Percentiles rank a stretch among this genome's conserved stretches.
Evolutionary conservation across 2,888 invertebrate genomes (phyloP).

Genomic region (Monochamus alternatus): DNA sequence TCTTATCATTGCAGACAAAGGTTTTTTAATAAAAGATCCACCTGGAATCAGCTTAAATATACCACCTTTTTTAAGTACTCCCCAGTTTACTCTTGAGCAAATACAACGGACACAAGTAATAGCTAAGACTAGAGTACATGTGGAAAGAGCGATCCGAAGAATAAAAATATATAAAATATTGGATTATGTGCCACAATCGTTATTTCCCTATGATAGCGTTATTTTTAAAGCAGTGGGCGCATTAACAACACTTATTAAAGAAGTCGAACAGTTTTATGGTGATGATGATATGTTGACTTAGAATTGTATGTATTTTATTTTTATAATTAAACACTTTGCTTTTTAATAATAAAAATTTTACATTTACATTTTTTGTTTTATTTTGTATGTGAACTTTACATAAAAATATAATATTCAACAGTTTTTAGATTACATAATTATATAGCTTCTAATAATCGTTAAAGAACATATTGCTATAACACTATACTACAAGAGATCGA

Average conservation of each 20-base stretch:
- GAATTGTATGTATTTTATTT: neutral
- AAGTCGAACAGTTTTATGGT: neutral
- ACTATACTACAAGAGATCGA: too few relatives aligned
- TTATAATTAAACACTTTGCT: neutral
- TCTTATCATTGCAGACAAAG: constrained; percentile 51
- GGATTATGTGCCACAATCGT: constrained; percentile 14
- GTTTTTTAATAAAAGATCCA: constrained; percentile 54
- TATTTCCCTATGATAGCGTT: constrained; percentile 6
- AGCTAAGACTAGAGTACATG: constrained; percentile 52
- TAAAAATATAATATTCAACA: too few relatives aligned
- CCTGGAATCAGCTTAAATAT: constrained; percentile 56
- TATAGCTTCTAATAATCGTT: too few relatives aligned
- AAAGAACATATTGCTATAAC: too few relatives aligned
- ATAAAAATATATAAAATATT: constrained; percentile 48
- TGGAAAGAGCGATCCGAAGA: constrained; percentile 55
- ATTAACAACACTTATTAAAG: neutral
- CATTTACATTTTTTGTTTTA: neutral
- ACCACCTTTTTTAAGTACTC: constrained; percentile 50
- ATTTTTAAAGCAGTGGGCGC: neutral
- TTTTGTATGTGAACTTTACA: too few relatives aligned
- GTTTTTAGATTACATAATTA: too few relatives aligned
- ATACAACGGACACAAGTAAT: neutral
- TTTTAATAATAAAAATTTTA: neutral
- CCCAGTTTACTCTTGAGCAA: constrained; percentile 21
- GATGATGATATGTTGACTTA: neutral